A percentile compares a stretch with the other conserved stretches of the same genome.
These are phyloP conservation scores for Pangasianodon gigas DNA, from an alignment of 2,113 vertebrate genomes.

Conservation along the genomic window DNA sequence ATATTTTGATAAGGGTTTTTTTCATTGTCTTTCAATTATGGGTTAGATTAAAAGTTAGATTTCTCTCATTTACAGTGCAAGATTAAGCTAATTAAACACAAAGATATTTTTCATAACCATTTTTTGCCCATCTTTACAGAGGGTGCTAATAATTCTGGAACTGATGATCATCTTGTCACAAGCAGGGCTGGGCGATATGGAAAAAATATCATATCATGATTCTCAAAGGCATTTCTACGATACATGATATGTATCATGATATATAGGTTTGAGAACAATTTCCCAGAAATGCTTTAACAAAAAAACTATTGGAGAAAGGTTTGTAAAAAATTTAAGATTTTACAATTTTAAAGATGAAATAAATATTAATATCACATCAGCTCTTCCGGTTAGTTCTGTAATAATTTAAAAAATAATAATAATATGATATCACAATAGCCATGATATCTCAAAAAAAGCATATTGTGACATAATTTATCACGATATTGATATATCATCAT, in stretches of 20 bases:
- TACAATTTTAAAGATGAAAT: not conserved
- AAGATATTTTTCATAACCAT: not conserved
- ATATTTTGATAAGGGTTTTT: too few species aligned
- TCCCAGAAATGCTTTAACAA: not conserved
- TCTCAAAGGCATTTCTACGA: not conserved
- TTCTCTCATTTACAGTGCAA: not conserved
- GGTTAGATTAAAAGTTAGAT: not conserved
- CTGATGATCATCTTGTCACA: slow-evolving; percentile 41
- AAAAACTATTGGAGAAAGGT: not conserved
- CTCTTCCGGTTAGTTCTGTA: not conserved
- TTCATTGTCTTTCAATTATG: not conserved
- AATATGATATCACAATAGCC: not conserved
- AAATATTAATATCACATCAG: not conserved
- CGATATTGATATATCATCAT: not conserved
- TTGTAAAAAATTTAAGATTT: not conserved
- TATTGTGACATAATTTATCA: not conserved
- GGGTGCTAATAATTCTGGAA: not conserved
- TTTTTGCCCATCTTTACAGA: not conserved
- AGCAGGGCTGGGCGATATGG: not conserved
- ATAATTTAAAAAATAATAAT: not conserved
- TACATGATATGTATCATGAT: not conserved
- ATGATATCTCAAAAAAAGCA: not conserved
- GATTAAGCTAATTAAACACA: not conserved
- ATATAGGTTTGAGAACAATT: not conserved
- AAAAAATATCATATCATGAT: not conserved